A percentile compares a stretch with the other conserved stretches of the same genome.
Evolutionary conservation across 1,140 invertebrate genomes (phyloP).

Genomic region (Drosophila mauritiana): DNA sequence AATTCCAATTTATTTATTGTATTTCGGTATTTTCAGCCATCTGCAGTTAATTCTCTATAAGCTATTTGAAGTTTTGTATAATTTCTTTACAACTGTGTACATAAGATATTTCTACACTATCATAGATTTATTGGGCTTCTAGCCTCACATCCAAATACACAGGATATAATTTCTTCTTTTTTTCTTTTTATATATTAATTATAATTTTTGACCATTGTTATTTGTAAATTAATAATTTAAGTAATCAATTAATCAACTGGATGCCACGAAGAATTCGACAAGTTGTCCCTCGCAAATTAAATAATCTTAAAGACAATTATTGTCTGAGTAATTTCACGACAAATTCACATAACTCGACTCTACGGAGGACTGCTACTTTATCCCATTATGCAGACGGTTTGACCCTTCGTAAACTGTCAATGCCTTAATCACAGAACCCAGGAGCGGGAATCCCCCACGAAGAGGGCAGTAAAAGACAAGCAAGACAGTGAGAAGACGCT

Average conservation of each 20-base stretch:
- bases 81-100: too few species aligned
- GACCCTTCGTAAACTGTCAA: slow-evolving; percentile 22
- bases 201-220: too few species aligned
- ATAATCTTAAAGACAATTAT: slow-evolving; percentile 26
- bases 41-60: not conserved
- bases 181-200: too few species aligned
- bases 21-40: slow-evolving; percentile 3
- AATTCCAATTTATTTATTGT: slow-evolving; percentile 65
- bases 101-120: too few species aligned
- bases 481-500: slow-evolving; percentile 18
- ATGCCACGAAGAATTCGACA: not conserved
- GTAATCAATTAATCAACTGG: too few species aligned
- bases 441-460: slow-evolving; percentile 12
- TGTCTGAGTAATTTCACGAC: slow-evolving; percentile 10
- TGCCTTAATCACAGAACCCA: slow-evolving; percentile 44
- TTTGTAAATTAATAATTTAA: too few species aligned
- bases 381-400: slow-evolving; percentile 36
- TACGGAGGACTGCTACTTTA: slow-evolving; percentile 13
- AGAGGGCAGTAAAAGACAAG: slow-evolving; percentile 32
- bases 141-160: too few species aligned
- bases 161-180: too few species aligned
- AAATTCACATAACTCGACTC: slow-evolving; percentile 18
- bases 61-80: not conserved
- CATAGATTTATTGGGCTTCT: too few species aligned
- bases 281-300: not conserved